Evolutionary conservation across 1,140 invertebrate genomes (phyloP).

Genomic region (Ceratosolen solmsi): DNA sequence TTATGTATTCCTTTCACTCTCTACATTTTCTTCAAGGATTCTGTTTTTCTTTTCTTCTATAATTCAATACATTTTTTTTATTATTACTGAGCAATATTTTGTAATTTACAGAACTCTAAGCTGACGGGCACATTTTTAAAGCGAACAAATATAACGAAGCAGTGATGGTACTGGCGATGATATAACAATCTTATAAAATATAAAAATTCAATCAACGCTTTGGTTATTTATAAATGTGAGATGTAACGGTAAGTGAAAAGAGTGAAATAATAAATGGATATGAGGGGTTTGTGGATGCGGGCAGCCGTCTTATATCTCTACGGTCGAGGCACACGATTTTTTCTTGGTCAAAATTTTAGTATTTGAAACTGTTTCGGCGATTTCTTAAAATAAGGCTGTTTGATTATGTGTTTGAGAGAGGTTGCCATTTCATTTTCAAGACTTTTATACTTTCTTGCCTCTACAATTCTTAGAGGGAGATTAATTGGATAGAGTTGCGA

Average conservation of each 20-base stretch:
- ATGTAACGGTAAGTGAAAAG: not conserved
- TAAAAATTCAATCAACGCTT: not conserved
- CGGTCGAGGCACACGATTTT: not conserved
- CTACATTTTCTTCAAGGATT: not conserved
- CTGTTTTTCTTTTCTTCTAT: not conserved
- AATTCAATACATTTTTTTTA: not conserved
- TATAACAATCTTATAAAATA: not conserved
- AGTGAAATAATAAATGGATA: conserved; percentile 31
- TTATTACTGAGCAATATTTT: conserved; percentile 8
- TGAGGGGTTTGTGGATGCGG: not conserved
- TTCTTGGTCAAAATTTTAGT: not conserved
- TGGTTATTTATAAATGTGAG: conserved; percentile 9
- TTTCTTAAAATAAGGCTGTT: conserved; percentile 29
- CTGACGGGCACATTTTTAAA: not conserved
- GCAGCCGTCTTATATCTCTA: not conserved
- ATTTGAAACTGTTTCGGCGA: not conserved
- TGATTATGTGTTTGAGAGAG: not conserved
- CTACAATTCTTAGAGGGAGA: not conserved
- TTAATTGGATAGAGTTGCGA: not conserved
- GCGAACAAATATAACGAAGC: not conserved
- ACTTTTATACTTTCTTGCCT: not conserved
- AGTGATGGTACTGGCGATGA: not conserved
- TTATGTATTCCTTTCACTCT: too few species aligned
- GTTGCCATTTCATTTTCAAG: not conserved
- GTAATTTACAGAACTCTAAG: not conserved